phyloP scores from a whole-genome alignment of 2,888 invertebrate species.

The Pyrocoelia pectoralis region DNA sequence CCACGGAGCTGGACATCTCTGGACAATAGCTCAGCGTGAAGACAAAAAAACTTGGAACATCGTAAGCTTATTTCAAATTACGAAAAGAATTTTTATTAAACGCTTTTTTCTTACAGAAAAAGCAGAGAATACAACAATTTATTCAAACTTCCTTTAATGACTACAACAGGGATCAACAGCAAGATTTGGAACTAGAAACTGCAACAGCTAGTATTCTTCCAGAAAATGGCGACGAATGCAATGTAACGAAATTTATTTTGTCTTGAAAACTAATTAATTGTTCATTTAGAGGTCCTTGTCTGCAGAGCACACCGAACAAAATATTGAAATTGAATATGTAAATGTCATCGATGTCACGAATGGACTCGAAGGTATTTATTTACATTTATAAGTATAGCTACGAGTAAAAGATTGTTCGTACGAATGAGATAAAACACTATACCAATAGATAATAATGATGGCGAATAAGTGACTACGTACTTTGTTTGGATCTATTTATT shows the following conservation, averaged over 20 bases:
- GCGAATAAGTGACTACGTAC: too few relatives aligned
- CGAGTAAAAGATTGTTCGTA: too few relatives aligned
- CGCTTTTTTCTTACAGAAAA: conserved; percentile 56
- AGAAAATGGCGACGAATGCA: conserved; percentile 42
- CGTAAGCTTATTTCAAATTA: conserved; percentile 51
- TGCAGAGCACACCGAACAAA: conserved; percentile 29
- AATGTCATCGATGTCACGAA: conserved; percentile 53
- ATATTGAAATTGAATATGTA: conserved; percentile 56
- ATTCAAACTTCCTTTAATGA: conserved; percentile 56
- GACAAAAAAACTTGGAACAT: conserved; percentile 67
- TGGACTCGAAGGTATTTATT: conserved; percentile 54
- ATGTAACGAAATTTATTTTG: conserved; percentile 14
- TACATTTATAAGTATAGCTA: not conserved
- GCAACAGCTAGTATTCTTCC: conserved; percentile 65
- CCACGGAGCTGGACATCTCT: conserved; percentile 88
- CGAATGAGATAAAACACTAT: too few relatives aligned
- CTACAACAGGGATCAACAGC: conserved; percentile 45
- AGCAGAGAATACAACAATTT: conserved; percentile 65
- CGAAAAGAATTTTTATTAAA: not conserved
- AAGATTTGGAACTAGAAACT: conserved; percentile 63
- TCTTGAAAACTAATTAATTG: conserved; percentile 7
- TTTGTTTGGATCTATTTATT: too few relatives aligned
- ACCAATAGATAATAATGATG: too few relatives aligned
- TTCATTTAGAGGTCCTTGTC: not conserved
- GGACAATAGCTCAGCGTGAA: conserved; percentile 81